phyloP scores from a whole-genome alignment of 2,797 vertebrate genomes.

The Xiphophorus birchmanni region DNA sequence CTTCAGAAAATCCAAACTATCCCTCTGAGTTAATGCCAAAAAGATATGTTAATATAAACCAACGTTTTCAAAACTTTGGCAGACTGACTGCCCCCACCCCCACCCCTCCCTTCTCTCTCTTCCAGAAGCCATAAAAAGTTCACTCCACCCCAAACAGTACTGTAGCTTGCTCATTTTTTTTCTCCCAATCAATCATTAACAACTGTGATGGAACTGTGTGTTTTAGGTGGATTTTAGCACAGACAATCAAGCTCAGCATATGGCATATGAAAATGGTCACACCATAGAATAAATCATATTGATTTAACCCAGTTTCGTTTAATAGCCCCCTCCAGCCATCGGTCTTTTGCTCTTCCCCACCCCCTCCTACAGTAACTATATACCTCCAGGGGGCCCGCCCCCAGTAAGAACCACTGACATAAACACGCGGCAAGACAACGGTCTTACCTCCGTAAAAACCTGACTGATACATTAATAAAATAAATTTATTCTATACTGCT shows the following conservation, averaged over 20 bases:
- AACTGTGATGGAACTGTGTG: not conserved
- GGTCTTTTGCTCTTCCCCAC: not conserved
- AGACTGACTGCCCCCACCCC: no score
- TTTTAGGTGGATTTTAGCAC: not conserved
- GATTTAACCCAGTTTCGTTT: not conserved
- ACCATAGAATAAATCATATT: not conserved
- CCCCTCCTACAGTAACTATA: conserved; percentile 10
- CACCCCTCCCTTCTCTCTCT: no score
- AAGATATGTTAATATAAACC: not conserved
- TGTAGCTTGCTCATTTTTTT: not conserved
- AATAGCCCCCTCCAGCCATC: not conserved
- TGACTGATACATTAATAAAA: conserved; percentile 2
- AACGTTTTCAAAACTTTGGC: not conserved
- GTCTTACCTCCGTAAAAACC: conserved; percentile 6
- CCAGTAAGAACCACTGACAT: not conserved
- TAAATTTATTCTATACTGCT: not conserved
- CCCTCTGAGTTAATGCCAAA: not conserved
- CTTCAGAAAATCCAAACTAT: not conserved
- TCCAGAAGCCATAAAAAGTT: conserved; percentile 4
- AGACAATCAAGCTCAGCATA: not conserved
- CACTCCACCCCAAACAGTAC: conserved; percentile 4
- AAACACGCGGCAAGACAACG: conserved; percentile 3
- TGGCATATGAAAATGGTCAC: not conserved
- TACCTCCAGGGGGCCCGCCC: not conserved
- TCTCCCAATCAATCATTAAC: conserved; percentile 7